Evolutionary conservation across 2,113 vertebrate species (phyloP).

Genomic region (Condylura cristata): DNA sequence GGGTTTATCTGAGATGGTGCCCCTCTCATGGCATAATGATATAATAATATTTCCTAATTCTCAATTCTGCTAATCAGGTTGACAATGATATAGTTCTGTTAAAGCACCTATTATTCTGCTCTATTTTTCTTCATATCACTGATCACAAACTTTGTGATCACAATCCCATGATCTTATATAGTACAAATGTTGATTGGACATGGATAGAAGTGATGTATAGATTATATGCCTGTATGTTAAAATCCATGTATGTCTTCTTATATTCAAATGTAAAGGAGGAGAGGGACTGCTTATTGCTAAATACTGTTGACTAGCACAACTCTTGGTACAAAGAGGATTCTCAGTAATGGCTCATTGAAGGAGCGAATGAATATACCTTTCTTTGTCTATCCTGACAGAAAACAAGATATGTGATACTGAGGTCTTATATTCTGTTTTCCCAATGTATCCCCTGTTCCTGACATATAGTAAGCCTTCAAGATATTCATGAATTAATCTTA

Average conservation of each 20-base stretch:
- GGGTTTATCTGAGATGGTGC: background rate
- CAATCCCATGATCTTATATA: background rate
- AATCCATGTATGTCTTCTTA: background rate
- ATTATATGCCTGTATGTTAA: background rate
- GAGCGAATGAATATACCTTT: background rate
- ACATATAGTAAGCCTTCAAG: too few relatives aligned
- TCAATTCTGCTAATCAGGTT: background rate
- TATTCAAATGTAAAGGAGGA: background rate
- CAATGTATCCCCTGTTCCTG: background rate
- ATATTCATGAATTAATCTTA: background rate
- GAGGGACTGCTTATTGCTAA: background rate
- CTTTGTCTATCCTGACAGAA: background rate
- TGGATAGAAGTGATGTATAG: background rate
- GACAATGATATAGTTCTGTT: background rate
- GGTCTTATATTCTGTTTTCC: background rate
- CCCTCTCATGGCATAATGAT: background rate
- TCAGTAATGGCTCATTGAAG: background rate
- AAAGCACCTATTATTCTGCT: background rate
- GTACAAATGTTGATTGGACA: background rate
- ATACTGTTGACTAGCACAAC: background rate
- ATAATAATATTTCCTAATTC: background rate
- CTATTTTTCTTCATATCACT: background rate
- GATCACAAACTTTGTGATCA: background rate
- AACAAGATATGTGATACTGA: background rate
- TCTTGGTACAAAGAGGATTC: background rate